Evolutionary conservation across 2,888 invertebrate species (phyloP).

Genomic region (Clunio marinus): DNA sequence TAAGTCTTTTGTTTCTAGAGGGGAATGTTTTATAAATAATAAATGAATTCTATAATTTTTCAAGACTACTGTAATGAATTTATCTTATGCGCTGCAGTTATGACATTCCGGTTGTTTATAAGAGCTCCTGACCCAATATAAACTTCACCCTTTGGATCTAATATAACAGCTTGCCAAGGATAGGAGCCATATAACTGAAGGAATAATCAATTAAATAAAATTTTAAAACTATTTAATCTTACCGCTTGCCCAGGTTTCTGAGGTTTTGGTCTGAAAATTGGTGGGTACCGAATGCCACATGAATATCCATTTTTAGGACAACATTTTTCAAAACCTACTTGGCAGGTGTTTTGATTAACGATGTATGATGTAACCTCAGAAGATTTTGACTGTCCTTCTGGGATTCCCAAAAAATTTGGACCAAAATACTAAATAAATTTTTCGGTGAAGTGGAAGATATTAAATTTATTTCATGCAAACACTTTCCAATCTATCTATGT

Average conservation of each 20-base stretch:
- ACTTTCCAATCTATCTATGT: too few relatives aligned
- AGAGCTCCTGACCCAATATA: constrained; percentile 71
- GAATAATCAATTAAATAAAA: constrained; percentile 42
- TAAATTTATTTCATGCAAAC: too few relatives aligned
- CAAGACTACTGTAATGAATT: too few relatives aligned
- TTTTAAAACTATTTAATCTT: too few relatives aligned
- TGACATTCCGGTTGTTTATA: constrained; percentile 60
- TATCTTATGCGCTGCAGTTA: constrained; percentile 72
- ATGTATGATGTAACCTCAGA: constrained; percentile 6
- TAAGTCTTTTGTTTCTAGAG: too few relatives aligned
- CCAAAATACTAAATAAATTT: too few relatives aligned
- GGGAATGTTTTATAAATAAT: too few relatives aligned
- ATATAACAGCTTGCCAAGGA: constrained; percentile 67
- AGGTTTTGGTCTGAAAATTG: constrained; percentile 45
- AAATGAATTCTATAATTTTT: too few relatives aligned
- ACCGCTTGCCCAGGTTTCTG: constrained; percentile 46
- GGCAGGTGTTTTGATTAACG: background rate
- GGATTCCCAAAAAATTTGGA: too few relatives aligned
- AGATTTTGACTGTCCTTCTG: background rate
- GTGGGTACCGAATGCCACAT: constrained; percentile 43
- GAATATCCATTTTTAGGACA: background rate
- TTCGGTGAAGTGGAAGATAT: too few relatives aligned
- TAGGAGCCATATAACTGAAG: constrained; percentile 57
- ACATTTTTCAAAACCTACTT: background rate
- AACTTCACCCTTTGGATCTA: constrained; percentile 56